Conservation (phyloP, 2,113 vertebrate genomes). For the Pyxicephalus adspersus region DNA sequence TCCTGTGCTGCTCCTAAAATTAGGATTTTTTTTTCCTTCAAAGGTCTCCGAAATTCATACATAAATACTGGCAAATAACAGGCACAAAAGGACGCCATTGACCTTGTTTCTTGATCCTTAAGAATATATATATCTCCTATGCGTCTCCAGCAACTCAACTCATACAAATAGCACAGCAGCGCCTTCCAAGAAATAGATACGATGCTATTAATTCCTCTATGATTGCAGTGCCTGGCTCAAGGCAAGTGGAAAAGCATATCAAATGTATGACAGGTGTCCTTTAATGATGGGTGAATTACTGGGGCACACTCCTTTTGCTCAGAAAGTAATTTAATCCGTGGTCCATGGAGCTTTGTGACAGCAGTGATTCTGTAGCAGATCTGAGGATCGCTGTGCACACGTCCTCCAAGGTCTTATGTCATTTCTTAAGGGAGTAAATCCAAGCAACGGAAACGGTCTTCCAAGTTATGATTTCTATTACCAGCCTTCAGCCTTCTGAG, state of each 20-base stretch:
- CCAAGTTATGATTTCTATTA: constrained; percentile 51
- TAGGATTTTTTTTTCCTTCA: not conserved
- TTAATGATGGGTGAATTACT: constrained; percentile 51
- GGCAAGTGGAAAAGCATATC: constrained; percentile 19
- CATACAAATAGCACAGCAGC: constrained; percentile 8
- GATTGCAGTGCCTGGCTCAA: constrained; percentile 45
- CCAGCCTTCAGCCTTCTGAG: constrained; percentile 15
- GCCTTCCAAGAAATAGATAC: constrained; percentile 43
- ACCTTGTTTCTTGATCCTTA: constrained; percentile 35
- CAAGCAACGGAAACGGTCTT: constrained; percentile 25
- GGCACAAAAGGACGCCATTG: constrained; percentile 9
- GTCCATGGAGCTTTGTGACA: constrained; percentile 53
- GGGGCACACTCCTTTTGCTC: constrained; percentile 43
- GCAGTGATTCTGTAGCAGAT: constrained; percentile 51
- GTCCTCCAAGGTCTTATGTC: constrained; percentile 51
- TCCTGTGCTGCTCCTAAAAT: not conserved
- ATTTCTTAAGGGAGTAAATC: constrained; percentile 51
- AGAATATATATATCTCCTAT: not conserved
- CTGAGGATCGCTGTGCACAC: constrained; percentile 49
- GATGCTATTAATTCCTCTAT: constrained; percentile 46
- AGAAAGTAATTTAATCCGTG: constrained; percentile 55
- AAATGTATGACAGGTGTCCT: constrained; percentile 28
- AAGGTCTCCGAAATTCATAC: not conserved
- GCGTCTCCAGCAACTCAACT: constrained; percentile 20
- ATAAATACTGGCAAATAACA: not conserved